Percentiles rank a stretch among this genome's conserved stretches.
These are phyloP conservation scores for Eupeodes latifasciatus DNA, from an alignment of 2,888 invertebrate species.

Conservation along the genomic window DNA sequence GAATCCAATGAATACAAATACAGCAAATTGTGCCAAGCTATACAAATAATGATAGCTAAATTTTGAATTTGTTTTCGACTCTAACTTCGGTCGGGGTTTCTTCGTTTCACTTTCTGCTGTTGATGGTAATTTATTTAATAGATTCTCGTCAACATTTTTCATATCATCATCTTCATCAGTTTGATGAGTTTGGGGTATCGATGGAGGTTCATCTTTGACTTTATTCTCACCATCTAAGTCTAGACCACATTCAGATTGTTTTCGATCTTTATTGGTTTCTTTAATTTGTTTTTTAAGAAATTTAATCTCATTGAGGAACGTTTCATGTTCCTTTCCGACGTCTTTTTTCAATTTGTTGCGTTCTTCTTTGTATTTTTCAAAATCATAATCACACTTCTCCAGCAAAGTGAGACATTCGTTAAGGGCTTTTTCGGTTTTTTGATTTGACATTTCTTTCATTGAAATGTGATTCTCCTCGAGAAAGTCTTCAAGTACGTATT, in stretches of 20 bases:
- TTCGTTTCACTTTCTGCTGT: slow-evolving; percentile 37
- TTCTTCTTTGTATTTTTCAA: slow-evolving; percentile 82
- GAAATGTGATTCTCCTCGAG: slow-evolving; percentile 83
- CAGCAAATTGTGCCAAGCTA: slow-evolving; percentile 89
- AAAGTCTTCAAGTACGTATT: slow-evolving; percentile 86
- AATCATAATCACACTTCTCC: slow-evolving; percentile 82
- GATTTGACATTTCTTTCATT: slow-evolving; percentile 82
- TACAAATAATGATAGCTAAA: slow-evolving; percentile 85
- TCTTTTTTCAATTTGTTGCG: slow-evolving; percentile 80
- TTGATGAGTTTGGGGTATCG: slow-evolving; percentile 1
- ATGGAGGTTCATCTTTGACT: background rate
- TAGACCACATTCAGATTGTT: slow-evolving; percentile 66
- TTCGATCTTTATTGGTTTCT: slow-evolving; percentile 76
- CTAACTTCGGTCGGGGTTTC: slow-evolving; percentile 37
- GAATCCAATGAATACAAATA: slow-evolving; percentile 85
- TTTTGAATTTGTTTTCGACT: background rate
- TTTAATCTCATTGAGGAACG: slow-evolving; percentile 83
- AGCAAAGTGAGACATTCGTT: slow-evolving; percentile 81
- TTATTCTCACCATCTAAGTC: background rate
- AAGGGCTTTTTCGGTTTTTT: slow-evolving; percentile 81
- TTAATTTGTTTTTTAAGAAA: slow-evolving; percentile 82
- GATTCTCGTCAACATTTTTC: background rate
- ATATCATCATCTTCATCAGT: background rate
- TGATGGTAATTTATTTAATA: slow-evolving; percentile 22
- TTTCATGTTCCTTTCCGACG: slow-evolving; percentile 79